These are phyloP conservation scores for Aspidoscelis tigris DNA, from an alignment of 2,113 vertebrate genomes.

Conservation along the genomic window DNA sequence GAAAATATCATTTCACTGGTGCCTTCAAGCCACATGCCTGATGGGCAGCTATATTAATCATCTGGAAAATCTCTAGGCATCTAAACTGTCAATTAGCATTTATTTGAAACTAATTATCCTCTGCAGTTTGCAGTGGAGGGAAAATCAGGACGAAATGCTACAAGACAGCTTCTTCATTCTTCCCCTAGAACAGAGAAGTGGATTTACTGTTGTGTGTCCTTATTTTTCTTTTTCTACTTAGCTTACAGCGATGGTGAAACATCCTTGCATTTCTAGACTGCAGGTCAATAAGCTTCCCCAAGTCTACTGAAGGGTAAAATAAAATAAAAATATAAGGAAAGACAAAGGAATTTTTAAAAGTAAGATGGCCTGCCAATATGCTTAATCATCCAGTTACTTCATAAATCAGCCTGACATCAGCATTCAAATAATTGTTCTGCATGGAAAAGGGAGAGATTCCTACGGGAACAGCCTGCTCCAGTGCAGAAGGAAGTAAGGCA, in stretches of 20 bases:
- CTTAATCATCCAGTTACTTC: slow-evolving; percentile 58
- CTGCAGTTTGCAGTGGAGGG: neutral
- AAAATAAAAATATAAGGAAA: slow-evolving; percentile 22
- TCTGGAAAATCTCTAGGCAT: slow-evolving; percentile 48
- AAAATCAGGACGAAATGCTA: slow-evolving; percentile 43
- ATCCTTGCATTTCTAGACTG: slow-evolving; percentile 23
- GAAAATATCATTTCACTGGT: slow-evolving; percentile 47
- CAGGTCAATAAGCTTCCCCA: slow-evolving; percentile 47
- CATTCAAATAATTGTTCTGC: slow-evolving; percentile 46
- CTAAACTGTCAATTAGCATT: slow-evolving; percentile 59
- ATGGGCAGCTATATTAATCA: slow-evolving; percentile 61
- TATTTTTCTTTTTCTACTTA: slow-evolving; percentile 41
- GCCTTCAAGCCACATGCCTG: slow-evolving; percentile 48
- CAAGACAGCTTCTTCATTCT: slow-evolving; percentile 44
- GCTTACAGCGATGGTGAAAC: slow-evolving; percentile 22
- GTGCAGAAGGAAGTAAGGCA: slow-evolving; percentile 8
- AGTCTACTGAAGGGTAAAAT: slow-evolving; percentile 45
- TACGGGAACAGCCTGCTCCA: slow-evolving; percentile 40
- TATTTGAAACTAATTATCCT: slow-evolving; percentile 48
- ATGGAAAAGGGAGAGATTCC: slow-evolving; percentile 47
- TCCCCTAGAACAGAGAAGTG: slow-evolving; percentile 46
- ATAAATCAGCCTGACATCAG: slow-evolving; percentile 57
- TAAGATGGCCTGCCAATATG: slow-evolving; percentile 52
- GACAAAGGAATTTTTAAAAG: slow-evolving; percentile 52
- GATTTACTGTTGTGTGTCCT: slow-evolving; percentile 22